A percentile compares a stretch with the other conserved stretches of the same genome.
Conservation (phyloP, 37 sponge, comb jelly and placozoan species). For the Cliona cf. orientalis region DNA sequence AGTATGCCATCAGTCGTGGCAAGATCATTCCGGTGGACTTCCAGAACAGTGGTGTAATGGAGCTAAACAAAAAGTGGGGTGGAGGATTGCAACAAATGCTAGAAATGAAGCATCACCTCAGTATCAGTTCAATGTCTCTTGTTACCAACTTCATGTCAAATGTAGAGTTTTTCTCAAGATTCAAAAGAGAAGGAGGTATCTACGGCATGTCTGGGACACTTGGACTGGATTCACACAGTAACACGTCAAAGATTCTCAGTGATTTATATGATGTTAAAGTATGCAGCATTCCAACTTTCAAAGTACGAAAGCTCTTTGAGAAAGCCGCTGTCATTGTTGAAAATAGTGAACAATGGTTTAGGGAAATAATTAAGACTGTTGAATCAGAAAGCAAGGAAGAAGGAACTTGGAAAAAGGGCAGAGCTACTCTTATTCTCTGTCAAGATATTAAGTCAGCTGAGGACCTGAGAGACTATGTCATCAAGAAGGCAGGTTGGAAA, state of each 20-base stretch:
- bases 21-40: constrained; percentile 22
- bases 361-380: background rate
- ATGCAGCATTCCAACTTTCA: constrained; percentile 13
- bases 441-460: constrained; percentile 20
- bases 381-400: background rate
- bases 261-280: background rate
- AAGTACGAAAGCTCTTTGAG: constrained; percentile 5
- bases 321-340: background rate
- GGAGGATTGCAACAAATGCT: constrained; percentile 33
- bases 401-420: background rate
- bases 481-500: background rate
- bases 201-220: constrained; percentile 26
- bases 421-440: constrained; percentile 22
- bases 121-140: constrained; percentile 22
- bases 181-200: constrained; percentile 2
- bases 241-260: background rate
- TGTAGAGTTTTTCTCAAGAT: constrained; percentile 14
- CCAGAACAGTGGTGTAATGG: constrained; percentile 25
- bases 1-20: constrained; percentile 2
- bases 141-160: constrained; percentile 31
- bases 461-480: background rate
- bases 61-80: constrained; percentile 31
- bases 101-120: constrained; percentile 29
- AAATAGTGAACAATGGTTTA: constrained; percentile 3
- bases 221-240: background rate